These are phyloP conservation scores for Julus scanicus DNA, from an alignment of 2,888 invertebrate genomes.

Conservation along the genomic window DNA sequence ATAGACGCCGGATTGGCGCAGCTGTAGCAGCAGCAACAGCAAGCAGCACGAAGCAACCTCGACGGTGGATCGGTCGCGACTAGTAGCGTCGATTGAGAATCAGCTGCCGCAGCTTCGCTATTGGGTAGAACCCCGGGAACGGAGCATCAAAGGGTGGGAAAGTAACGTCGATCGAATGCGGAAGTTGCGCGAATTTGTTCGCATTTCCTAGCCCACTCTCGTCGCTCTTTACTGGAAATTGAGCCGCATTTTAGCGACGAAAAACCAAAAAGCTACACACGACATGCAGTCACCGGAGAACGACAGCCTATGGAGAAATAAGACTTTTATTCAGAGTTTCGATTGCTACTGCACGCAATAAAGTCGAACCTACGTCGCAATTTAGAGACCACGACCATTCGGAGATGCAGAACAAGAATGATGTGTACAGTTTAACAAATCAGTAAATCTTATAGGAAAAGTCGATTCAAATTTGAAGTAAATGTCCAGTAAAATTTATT, in stretches of 20 bases:
- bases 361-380: no score
- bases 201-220: not conserved
- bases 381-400: no score
- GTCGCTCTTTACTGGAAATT: not conserved
- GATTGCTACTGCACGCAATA: not conserved
- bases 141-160: not conserved
- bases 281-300: not conserved
- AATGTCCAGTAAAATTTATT: no score
- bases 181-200: constrained; percentile 30
- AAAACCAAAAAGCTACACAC: not conserved
- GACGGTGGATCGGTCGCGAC: not conserved
- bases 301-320: not conserved
- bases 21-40: not conserved
- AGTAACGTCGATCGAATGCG: constrained; percentile 6
- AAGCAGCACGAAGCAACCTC: not conserved
- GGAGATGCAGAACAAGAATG: no score
- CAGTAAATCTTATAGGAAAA: no score
- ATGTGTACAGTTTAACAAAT: no score
- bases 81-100: not conserved
- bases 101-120: not conserved
- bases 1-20: not conserved
- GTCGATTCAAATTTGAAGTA: no score
- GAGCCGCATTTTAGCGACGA: not conserved
- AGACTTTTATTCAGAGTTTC: no score
- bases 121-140: not conserved